A percentile compares a stretch with the other conserved stretches of the same genome.
These are phyloP conservation scores for Taphrorychus bicolor DNA, from an alignment of 2,888 invertebrate species.

Conservation along the genomic window DNA sequence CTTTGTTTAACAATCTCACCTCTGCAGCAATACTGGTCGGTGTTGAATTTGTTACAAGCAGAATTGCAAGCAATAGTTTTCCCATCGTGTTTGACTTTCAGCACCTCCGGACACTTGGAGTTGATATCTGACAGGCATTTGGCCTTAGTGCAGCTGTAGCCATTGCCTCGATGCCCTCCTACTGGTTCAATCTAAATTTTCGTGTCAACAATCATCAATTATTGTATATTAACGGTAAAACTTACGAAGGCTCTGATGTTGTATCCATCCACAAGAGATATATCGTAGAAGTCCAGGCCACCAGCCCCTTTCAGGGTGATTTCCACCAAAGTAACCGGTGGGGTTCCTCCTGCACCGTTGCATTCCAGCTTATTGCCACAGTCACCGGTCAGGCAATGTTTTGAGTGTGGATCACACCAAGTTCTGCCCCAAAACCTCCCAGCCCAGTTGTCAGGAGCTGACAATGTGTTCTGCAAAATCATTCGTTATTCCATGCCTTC, in stretches of 20 bases:
- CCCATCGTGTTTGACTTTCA: constrained; percentile 48
- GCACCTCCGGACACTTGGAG: constrained; percentile 55
- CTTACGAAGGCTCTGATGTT: constrained; percentile 55
- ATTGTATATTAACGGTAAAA: constrained; percentile 20
- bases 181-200: constrained; percentile 49
- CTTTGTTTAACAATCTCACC: constrained; percentile 36
- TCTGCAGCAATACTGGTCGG: constrained; percentile 62
- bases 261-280: constrained; percentile 63
- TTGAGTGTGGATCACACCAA: constrained; percentile 53
- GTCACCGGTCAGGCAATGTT: constrained; percentile 57
- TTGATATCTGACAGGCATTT: constrained; percentile 55
- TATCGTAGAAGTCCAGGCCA: constrained; percentile 61
- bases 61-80: constrained; percentile 60
- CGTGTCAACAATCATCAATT: neutral
- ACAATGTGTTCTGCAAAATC: constrained; percentile 19
- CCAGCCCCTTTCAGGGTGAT: constrained; percentile 57
- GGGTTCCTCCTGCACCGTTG: constrained; percentile 58
- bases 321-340: constrained; percentile 59
- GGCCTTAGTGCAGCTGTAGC: constrained; percentile 56
- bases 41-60: constrained; percentile 60
- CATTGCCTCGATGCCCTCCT: constrained; percentile 48
- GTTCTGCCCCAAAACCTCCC: constrained; percentile 55
- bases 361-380: constrained; percentile 59
- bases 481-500: neutral
- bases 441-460: constrained; percentile 41